phyloP scores from a whole-genome alignment of 2,888 invertebrate genomes.

The Nephrocerus scutellatus region DNA sequence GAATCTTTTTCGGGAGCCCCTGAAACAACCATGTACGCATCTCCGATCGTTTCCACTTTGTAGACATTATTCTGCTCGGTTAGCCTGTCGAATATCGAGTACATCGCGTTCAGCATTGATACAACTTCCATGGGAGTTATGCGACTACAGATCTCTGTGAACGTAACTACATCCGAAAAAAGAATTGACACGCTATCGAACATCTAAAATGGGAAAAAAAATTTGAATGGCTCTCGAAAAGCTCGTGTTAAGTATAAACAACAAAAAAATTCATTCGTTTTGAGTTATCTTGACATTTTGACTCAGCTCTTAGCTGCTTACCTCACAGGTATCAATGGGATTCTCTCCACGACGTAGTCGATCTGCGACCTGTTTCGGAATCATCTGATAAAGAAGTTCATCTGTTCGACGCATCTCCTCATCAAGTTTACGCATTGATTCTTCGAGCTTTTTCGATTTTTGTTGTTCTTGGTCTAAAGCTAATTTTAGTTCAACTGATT shows the following conservation, averaged over 20 bases:
- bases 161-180: conserved; percentile 96
- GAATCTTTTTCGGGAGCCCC: conserved; percentile 87
- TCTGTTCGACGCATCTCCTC: conserved; percentile 95
- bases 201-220: conserved; percentile 59
- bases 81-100: conserved; percentile 91
- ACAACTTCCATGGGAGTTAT: conserved; percentile 97
- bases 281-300: too few species aligned
- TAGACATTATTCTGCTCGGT: conserved; percentile 91
- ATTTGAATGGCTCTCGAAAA: too few species aligned
- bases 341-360: conserved; percentile 88
- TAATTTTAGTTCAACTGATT: conserved; percentile 91
- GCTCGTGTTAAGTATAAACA: too few species aligned
- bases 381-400: conserved; percentile 95
- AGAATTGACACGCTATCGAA: conserved; percentile 93
- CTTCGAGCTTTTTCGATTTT: conserved; percentile 92
- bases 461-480: conserved; percentile 94
- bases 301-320: conserved; percentile 43
- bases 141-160: conserved; percentile 93
- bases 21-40: conserved; percentile 97
- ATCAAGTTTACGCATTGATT: conserved; percentile 92
- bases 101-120: conserved; percentile 95
- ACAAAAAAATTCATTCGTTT: too few species aligned
- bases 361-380: conserved; percentile 96
- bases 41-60: conserved; percentile 97
- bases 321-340: conserved; percentile 95